Percentiles rank a stretch among this genome's conserved stretches.
These are phyloP conservation scores for Todiramphus chloris DNA, from an alignment of 2,113 vertebrate genomes.

Conservation along the genomic window DNA sequence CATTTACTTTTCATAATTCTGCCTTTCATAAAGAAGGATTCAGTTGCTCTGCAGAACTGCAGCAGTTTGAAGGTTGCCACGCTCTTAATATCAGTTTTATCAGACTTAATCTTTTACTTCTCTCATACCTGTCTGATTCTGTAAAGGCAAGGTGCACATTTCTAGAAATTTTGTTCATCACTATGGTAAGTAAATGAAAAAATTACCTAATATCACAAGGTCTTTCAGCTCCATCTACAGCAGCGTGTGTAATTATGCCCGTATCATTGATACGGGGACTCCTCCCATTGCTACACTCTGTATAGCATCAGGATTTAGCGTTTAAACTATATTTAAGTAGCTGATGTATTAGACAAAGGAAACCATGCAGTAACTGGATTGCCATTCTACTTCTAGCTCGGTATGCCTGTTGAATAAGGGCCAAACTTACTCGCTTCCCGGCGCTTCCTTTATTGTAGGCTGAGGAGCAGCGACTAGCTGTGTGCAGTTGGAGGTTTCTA, in stretches of 20 bases:
- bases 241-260: not conserved
- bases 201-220: not conserved
- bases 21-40: not conserved
- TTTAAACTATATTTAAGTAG: constrained; percentile 8
- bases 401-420: constrained; percentile 23
- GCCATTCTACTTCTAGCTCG: constrained; percentile 47
- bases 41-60: not conserved
- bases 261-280: not conserved
- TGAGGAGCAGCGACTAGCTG: constrained; percentile 1
- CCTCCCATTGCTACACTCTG: not conserved
- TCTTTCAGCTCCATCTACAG: constrained; percentile 5
- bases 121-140: not conserved
- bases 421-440: constrained; percentile 38
- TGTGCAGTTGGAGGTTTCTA: constrained; percentile 49
- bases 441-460: constrained; percentile 43
- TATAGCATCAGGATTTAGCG: not conserved
- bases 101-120: not conserved
- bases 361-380: constrained; percentile 22
- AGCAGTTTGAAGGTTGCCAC: not conserved
- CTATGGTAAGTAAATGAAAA: not conserved
- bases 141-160: not conserved
- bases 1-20: not conserved
- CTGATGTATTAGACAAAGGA: constrained; percentile 31
- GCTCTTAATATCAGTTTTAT: not conserved
- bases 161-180: not conserved